Percentiles rank a stretch among this genome's conserved stretches.
phyloP scores from a whole-genome alignment of 2,888 invertebrate species.

The Nowickia ferox region DNA sequence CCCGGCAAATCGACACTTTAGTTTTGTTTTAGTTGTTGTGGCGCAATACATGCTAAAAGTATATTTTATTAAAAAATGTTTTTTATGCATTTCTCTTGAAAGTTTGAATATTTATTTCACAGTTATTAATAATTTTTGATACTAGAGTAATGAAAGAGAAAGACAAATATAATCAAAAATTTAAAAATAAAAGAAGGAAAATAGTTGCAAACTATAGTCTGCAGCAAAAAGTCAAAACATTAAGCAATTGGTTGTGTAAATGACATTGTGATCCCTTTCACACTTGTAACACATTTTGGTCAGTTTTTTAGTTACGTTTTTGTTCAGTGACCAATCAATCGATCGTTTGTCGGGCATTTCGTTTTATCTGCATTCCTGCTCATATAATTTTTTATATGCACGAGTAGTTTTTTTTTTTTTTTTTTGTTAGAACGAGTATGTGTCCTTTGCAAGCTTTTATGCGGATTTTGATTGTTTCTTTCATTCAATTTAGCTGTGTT shows the following conservation, averaged over 20 bases:
- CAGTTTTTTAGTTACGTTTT: slow-evolving; percentile 12
- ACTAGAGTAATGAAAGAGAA: neutral
- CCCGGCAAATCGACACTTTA: slow-evolving; percentile 52
- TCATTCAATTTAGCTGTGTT: slow-evolving; percentile 25
- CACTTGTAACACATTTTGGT: slow-evolving; percentile 54
- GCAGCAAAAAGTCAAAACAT: slow-evolving; percentile 59
- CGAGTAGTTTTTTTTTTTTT: too few relatives aligned
- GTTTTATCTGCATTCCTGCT: neutral
- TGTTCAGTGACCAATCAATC: neutral
- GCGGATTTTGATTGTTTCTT: slow-evolving; percentile 43
- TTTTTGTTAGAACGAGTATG: too few relatives aligned
- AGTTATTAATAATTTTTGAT: slow-evolving; percentile 54
- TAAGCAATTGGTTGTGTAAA: slow-evolving; percentile 64
- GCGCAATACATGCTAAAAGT: slow-evolving; percentile 45
- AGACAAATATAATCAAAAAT: slow-evolving; percentile 24
- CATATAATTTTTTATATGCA: neutral
- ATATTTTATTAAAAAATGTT: slow-evolving; percentile 39
- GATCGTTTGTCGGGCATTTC: slow-evolving; percentile 7
- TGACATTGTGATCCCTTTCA: slow-evolving; percentile 56
- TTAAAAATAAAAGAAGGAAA: neutral
- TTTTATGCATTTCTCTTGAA: slow-evolving; percentile 13
- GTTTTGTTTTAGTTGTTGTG: slow-evolving; percentile 41
- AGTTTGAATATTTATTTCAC: slow-evolving; percentile 37
- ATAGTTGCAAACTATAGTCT: slow-evolving; percentile 38
- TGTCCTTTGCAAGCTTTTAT: slow-evolving; percentile 15